Base-by-base conservation (phyloP, 2,113 vertebrate genomes). In the Tyrannus savana region DNA sequence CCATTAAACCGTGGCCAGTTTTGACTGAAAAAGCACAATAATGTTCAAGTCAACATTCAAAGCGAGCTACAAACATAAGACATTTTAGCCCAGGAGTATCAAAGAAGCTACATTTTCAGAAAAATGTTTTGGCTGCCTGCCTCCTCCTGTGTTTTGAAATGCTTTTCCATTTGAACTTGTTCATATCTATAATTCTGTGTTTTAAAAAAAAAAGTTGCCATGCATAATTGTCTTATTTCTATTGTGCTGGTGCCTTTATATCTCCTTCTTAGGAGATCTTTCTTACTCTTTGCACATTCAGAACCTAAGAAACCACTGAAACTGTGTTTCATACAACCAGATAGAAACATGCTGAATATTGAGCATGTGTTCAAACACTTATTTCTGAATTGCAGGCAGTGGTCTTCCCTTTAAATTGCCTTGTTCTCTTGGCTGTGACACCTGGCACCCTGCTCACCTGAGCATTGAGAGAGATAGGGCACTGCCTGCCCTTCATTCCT, bases 81-180 rank as follows among this genome's bases (percentile, higher is more conserved):
- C 24, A n/a, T 60, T 77, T 33, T 56, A 63, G 47, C 30, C 3
- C 1, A 67, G 44, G 49, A 78, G 17, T 35, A 93, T 37, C 42
- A 73, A 69, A 17, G 52, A 94, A 74, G 50, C 14, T 79, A 25
- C 41, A 58, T 89, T 93, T 90, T 59, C 76, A 85, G 42, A 79
- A 31, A 67, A 82, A 62, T 50, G 16, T 93, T 95, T 93, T 85
- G 73, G 33, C 85, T 95, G 41, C 37, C 53, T 71, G 12, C 52
- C 89, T 91, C 47, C 35, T 76, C 53, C 60, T 68, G 21, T 52
- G n/a, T 72, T 89, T 74, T 84, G 64, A 87, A 78, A 15, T 82
- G 33, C 16, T 88, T 90, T 77, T 63, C 16, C 24, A 39, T 78
- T 90, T 79, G 9, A 10, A 87, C 47, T 66, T 63, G 27, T 75